These are phyloP conservation scores for Geotrupes spiniger DNA, from an alignment of 2,888 invertebrate species.

Conservation along the genomic window DNA sequence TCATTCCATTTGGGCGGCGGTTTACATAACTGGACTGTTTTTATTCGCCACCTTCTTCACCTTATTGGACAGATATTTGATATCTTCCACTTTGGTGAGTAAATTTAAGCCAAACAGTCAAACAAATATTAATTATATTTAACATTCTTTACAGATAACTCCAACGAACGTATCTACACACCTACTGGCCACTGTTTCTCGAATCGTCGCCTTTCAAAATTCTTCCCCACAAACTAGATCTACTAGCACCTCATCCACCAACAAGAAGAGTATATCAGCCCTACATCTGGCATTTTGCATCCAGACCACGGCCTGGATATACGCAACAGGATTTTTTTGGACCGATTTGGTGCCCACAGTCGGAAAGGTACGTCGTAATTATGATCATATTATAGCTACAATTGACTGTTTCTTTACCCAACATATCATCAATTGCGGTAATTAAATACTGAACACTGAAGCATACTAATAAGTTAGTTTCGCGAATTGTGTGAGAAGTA, in stretches of 20 bases:
- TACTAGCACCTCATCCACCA: conserved; percentile 23
- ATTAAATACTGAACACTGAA: no score
- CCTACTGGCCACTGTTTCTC: conserved; percentile 54
- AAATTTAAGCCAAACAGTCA: no score
- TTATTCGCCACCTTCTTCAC: conserved; percentile 56
- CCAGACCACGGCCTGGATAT: conserved; percentile 50
- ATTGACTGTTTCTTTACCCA: no score
- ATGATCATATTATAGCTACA: no score
- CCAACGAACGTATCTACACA: conserved; percentile 38
- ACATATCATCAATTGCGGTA: no score
- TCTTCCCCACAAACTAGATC: conserved; percentile 26
- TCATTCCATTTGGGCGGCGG: conserved; percentile 56
- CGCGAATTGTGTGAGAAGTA: no score
- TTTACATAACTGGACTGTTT: conserved; percentile 55
- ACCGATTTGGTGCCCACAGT: conserved; percentile 54
- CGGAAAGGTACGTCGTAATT: conserved; percentile 50
- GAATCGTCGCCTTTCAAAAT: conserved; percentile 53
- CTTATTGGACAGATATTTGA: conserved; percentile 49
- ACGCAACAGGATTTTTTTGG: conserved; percentile 51
- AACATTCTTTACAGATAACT: conserved; percentile 31
- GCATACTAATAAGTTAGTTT: no score
- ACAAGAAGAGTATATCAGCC: conserved; percentile 34
- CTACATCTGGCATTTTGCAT: conserved; percentile 50
- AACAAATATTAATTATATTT: no score
- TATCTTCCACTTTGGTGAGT: conserved; percentile 36